Evolutionary conservation across 2,797 vertebrate species (phyloP).

Genomic region (Protonibea diacanthus): DNA sequence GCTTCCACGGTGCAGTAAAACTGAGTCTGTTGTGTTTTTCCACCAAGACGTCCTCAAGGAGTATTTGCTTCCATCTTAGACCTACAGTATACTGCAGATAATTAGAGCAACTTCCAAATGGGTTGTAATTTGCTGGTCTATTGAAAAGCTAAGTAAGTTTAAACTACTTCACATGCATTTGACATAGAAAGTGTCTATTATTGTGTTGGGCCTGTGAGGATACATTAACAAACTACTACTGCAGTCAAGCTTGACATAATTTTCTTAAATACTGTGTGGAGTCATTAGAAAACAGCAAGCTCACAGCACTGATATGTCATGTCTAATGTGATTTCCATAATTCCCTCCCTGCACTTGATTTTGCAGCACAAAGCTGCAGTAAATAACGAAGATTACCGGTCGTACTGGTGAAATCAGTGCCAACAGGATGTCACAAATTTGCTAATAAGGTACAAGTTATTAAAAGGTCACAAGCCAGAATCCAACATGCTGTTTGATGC

Average conservation of each 20-base stretch:
- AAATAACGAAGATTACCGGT: constrained; percentile 16
- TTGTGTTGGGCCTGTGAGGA: background rate
- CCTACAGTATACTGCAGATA: background rate
- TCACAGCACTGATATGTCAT: background rate
- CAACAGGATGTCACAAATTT: constrained; percentile 9
- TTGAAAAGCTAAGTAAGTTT: constrained; percentile 5
- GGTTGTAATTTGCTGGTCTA: constrained; percentile 1
- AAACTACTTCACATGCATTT: background rate
- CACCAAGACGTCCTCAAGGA: background rate
- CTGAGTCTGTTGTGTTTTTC: background rate
- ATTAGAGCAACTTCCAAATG: constrained; percentile 1
- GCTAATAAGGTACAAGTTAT: constrained; percentile 13
- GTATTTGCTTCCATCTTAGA: constrained; percentile 6
- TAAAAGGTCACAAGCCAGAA: constrained; percentile 32
- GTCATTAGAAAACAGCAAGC: constrained; percentile 12
- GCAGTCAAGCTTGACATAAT: background rate
- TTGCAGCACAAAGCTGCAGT: constrained; percentile 26
- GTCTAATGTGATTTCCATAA: constrained; percentile 8
- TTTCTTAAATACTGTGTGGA: background rate
- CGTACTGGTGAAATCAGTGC: background rate
- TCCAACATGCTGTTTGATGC: constrained; percentile 10
- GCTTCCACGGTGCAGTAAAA: constrained; percentile 19
- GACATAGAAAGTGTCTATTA: background rate
- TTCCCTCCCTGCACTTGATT: background rate
- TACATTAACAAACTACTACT: background rate